Evolutionary conservation across 2,113 vertebrate species (phyloP).

Genomic region (Corydoras sp.): DNA sequence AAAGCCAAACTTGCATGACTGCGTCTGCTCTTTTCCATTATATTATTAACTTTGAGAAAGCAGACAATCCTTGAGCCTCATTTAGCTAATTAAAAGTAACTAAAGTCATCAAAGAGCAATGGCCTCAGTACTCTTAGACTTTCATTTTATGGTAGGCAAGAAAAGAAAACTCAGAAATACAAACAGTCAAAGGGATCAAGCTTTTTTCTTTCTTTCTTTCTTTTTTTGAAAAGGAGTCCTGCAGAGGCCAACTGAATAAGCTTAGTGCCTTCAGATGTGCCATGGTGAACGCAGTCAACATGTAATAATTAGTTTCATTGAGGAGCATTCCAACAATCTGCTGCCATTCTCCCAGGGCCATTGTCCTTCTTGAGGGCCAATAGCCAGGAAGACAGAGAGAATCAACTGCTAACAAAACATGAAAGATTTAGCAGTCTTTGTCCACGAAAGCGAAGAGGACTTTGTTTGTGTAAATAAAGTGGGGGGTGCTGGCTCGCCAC

Average conservation of each 20-base stretch:
- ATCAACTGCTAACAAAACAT: conserved; percentile 99
- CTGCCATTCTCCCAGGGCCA: conserved; percentile 98
- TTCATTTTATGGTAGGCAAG: conserved; percentile 85
- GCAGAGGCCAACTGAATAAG: conserved; percentile 99
- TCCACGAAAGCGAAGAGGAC: conserved; percentile 97
- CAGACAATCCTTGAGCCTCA: conserved; percentile 58
- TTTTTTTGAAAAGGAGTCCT: conserved; percentile 89
- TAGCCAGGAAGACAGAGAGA: conserved; percentile 99
- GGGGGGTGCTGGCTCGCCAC: conserved; percentile 85
- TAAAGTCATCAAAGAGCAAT: conserved; percentile 87
- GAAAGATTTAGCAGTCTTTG: conserved; percentile 99
- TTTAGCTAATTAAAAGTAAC: conserved; percentile 98
- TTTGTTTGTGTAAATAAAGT: conserved; percentile 99
- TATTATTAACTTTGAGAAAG: conserved; percentile 47
- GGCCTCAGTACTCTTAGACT: conserved; percentile 83
- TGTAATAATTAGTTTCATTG: conserved; percentile 99
- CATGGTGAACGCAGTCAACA: conserved; percentile 99
- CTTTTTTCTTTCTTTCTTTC: conserved; percentile 75
- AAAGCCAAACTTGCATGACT: conserved; percentile 23
- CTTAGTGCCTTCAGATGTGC: conserved; percentile 98
- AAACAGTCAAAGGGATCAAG: conserved; percentile 99
- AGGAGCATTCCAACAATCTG: conserved; percentile 99
- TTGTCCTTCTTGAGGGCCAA: conserved; percentile 96
- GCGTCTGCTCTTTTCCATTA: conserved; percentile 31
- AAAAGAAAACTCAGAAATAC: conserved; percentile 99